Base-by-base conservation (phyloP, 1,140 invertebrate genomes). In the Drosophila seguyi region DNA sequence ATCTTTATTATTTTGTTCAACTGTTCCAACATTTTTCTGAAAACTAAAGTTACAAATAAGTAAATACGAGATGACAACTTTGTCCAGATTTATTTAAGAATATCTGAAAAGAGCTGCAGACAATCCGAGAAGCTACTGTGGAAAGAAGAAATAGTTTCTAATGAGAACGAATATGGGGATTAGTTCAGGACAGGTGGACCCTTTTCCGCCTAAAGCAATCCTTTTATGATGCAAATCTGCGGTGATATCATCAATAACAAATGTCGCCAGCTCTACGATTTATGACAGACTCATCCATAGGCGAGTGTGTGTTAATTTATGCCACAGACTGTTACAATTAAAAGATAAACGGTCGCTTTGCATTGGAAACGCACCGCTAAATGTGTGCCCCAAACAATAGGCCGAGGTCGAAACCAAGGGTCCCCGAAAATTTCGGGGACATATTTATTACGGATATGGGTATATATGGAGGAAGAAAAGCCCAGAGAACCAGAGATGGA, bases 271-370 rank as follows among this genome's bases (percentile, higher is more conserved):
- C 63, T 77, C 50, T 38, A 80, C 75, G 85, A 88, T 90, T 90
- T 90, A 86, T 90, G 81, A 85, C 69, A 78, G 68, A 31, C 45
- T 36, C 7, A 36, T 27, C 31, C n/a, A 20, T 20, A 18, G 56
- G 39, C 3, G 6, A 18, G n/a, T 79, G 69, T 60, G 79, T 71
- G 62, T 82, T 82, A 74, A 82, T 82, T 82, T 77, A 84, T 84
- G 74, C 82, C 82, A 36, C 13, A 74, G 77, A 90, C 81, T 88
- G 86, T 90, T 90, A 90, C 85, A 90, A 90, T 90, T 90, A 90
- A 81, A 90, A 90, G 85, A 90, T 90, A 90, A 90, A 90, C 85
- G 69, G 71, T 76, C 78, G 78, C 78, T 88, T 88, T 88, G 77
- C 80, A 83, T 87, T 88, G 79, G 80, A 87, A 80, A 88, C 83